Evolutionary conservation across 92 coral and sea anemone species (phyloP).

Genomic region (Actinernus sp.): DNA sequence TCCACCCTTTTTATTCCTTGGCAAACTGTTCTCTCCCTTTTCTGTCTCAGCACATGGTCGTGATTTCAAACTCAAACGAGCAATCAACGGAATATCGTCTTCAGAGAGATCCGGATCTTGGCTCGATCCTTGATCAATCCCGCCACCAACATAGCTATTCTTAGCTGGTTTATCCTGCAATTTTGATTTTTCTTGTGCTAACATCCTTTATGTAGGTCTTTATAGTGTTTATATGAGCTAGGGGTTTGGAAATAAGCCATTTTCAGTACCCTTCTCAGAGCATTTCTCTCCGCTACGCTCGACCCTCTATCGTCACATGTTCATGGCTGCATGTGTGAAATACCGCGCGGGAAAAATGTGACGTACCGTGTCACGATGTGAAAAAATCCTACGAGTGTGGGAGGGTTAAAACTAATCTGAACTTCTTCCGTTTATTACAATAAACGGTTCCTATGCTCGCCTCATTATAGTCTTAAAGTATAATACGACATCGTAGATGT

Average conservation of each 20-base stretch:
- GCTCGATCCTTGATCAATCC: too few species aligned
- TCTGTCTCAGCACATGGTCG: slow-evolving; percentile 3
- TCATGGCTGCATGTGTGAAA: neutral
- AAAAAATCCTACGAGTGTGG: too few species aligned
- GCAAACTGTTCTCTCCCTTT: neutral
- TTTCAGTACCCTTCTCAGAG: neutral
- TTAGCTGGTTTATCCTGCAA: neutral
- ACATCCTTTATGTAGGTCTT: neutral
- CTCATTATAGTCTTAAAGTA: too few species aligned
- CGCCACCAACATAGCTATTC: too few species aligned
- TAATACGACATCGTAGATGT: too few species aligned
- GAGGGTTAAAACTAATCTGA: too few species aligned
- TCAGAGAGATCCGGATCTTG: slow-evolving; percentile 64
- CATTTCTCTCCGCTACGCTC: neutral
- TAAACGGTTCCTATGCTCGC: too few species aligned
- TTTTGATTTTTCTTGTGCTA: neutral
- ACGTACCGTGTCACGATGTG: too few species aligned
- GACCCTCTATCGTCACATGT: neutral
- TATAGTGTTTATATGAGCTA: neutral
- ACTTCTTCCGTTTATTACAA: too few species aligned
- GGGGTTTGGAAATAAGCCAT: neutral
- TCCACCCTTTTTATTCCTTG: slow-evolving; percentile 46
- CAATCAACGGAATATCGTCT: slow-evolving; percentile 62
- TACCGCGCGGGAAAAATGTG: slow-evolving; percentile 2
- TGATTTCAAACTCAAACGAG: slow-evolving; percentile 28